A percentile compares a stretch with the other conserved stretches of the same genome.
Evolutionary conservation across 1,140 invertebrate genomes (phyloP).

Genomic region (Hetaerina americana): DNA sequence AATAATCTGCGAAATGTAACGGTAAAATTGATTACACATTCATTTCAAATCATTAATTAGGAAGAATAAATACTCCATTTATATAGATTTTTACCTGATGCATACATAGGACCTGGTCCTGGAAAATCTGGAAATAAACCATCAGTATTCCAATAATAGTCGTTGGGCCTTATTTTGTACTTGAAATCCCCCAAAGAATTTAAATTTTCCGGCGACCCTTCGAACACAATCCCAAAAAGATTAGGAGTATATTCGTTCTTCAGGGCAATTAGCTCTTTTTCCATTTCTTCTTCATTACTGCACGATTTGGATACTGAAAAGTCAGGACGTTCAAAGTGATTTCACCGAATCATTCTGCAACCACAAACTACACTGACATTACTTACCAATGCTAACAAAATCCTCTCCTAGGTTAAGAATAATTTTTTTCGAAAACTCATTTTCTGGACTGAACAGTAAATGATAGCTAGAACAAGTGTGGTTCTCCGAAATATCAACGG

Average conservation of each 20-base stretch:
- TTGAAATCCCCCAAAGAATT: background rate
- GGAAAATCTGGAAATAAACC: background rate
- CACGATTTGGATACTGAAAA: background rate
- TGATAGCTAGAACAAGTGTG: too few species aligned
- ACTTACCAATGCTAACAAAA: too few species aligned
- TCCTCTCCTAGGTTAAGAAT: too few species aligned
- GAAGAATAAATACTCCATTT: too few species aligned
- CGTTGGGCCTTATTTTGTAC: background rate
- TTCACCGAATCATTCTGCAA: too few species aligned
- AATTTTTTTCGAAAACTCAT: too few species aligned
- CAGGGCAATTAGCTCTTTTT: background rate
- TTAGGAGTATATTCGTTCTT: background rate
- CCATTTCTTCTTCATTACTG: background rate
- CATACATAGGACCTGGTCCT: background rate
- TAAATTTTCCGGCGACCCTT: background rate
- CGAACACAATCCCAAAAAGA: background rate
- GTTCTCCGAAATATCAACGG: too few species aligned
- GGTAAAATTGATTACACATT: too few species aligned
- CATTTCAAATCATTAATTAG: too few species aligned
- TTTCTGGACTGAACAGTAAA: too few species aligned
- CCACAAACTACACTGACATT: too few species aligned
- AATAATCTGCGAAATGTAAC: background rate
- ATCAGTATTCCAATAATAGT: background rate
- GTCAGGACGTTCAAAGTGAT: too few species aligned
- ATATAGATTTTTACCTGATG: background rate